Base-by-base conservation (phyloP, 1,140 invertebrate genomes). In the Yoshiicerus persimilis region DNA sequence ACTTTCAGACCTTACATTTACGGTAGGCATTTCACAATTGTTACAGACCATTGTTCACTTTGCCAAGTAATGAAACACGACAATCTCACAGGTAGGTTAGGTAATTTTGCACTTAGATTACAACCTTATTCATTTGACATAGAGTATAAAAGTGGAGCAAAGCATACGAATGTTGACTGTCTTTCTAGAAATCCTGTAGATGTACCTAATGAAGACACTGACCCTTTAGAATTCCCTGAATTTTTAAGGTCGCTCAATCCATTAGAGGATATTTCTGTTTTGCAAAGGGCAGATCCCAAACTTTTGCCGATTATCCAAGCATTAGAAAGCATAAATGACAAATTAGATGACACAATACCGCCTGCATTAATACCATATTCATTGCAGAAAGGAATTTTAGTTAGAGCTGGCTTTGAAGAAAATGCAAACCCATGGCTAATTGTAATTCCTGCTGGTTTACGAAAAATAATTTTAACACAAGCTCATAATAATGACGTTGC, bases 41-140 rank as follows among this genome's bases (percentile, higher is more conserved):
- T 92, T 5, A 94, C 93, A 1, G 93, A 94, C 88, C 93, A 94
- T 89, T 90, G 91, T 89, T 92, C 93, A 0, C 87, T 94, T 4
- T 88, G 89, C 36, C 94, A 92, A 92, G 89, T 94, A 6, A 87
- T 91, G 30, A 91, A 91, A 6, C 13, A 32, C 2, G 87, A 88
- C 39, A 16, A 85, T 2, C 32, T 41, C 3, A 75, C 36, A 1
- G 62, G 83, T 20, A 88, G 62, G 87, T 56, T 91, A n/a, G 89
- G 66, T 0, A 64, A 86, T 1, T 91, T 86, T 90, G 85, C 91
- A 0, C 20, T 91, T 0, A 6, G 41, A 9, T 84, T 91, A 6
- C 85, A 87, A 36, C 86, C 70, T 32, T 91, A 83, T 84, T 20
- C 87, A 62, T 66, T 87, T 23, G 77, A 88, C 56, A 64, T 91